Percentiles rank a stretch among this genome's conserved stretches.
Conservation (phyloP, 2,888 invertebrate genomes). For the Eilema sororculum region DNA sequence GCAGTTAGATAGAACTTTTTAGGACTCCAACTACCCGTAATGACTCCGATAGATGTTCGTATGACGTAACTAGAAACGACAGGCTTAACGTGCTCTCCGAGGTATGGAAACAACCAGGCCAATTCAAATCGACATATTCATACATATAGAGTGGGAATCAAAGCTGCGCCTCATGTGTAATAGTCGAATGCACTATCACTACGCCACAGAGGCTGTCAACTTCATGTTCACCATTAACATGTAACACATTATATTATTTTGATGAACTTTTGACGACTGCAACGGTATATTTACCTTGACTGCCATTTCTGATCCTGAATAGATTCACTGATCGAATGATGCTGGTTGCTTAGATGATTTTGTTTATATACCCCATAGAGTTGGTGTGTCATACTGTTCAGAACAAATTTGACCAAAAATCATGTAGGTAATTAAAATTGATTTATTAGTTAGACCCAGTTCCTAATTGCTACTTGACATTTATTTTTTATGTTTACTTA, state of each 20-base stretch:
- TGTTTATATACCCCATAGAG: neutral
- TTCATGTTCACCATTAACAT: too few species aligned
- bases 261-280: neutral
- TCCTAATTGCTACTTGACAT: slow-evolving; percentile 16
- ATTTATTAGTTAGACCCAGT: slow-evolving; percentile 3
- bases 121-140: too few species aligned
- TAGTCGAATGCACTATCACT: too few species aligned
- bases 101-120: too few species aligned
- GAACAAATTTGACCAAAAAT: neutral
- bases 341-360: neutral
- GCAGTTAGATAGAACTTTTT: too few species aligned
- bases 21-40: too few species aligned
- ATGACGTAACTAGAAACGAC: too few species aligned
- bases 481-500: neutral
- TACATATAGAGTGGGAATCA: too few species aligned
- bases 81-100: too few species aligned
- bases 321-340: slow-evolving; percentile 64
- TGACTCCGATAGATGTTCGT: too few species aligned
- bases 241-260: neutral
- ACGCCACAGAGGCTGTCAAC: too few species aligned
- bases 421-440: slow-evolving; percentile 1
- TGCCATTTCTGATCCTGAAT: slow-evolving; percentile 68
- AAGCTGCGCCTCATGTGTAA: too few species aligned
- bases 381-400: neutral
- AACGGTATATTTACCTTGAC: slow-evolving; percentile 65